phyloP scores from a whole-genome alignment of 1,140 invertebrate species.

The Drosophila orena region DNA sequence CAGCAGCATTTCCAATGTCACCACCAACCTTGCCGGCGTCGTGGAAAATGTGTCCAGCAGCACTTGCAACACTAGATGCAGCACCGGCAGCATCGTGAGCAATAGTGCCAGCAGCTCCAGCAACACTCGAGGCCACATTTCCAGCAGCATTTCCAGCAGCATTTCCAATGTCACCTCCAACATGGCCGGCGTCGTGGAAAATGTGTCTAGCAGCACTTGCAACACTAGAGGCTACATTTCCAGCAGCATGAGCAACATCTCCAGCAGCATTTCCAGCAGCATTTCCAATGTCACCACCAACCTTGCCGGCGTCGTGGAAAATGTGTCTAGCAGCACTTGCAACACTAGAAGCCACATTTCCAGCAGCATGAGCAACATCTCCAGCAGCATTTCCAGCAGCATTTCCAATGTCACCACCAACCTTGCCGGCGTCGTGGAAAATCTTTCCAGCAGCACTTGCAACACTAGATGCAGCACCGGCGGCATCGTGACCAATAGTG shows the following conservation, averaged over 20 bases:
- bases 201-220: background rate
- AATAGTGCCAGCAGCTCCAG: conserved; percentile 14
- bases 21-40: conserved; percentile 6
- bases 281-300: background rate
- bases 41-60: background rate
- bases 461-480: conserved; percentile 14
- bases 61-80: conserved; percentile 5
- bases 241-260: conserved; percentile 2
- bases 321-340: background rate
- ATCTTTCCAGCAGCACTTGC: conserved; percentile 15
- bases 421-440: conserved; percentile 10
- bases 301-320: background rate
- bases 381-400: conserved; percentile 14
- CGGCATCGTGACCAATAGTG: conserved; percentile 15
- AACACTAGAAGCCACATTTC: background rate
- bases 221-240: background rate
- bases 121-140: conserved; percentile 6
- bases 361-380: conserved; percentile 2
- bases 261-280: conserved; percentile 11
- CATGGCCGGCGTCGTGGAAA: background rate
- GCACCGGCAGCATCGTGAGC: conserved; percentile 1
- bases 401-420: conserved; percentile 4
- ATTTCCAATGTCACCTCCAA: background rate
- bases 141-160: conserved; percentile 12
- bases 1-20: conserved; percentile 11